Base-by-base conservation (phyloP, 2,888 invertebrate genomes). In the Campopleginae sp. region DNA sequence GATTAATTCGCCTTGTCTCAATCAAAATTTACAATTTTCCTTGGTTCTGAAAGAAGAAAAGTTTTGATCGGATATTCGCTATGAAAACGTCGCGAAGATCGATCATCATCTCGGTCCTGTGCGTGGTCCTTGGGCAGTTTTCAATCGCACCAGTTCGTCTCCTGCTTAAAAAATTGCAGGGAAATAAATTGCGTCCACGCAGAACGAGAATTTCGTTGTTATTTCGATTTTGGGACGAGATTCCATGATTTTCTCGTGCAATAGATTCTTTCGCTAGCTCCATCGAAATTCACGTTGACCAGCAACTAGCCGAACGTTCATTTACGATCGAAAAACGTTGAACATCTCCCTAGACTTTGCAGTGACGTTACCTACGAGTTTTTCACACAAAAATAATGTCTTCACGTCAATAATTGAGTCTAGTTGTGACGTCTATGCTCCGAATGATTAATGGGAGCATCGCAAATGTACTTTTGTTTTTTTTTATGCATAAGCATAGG, bases 361-460 rank as follows among this genome's bases (percentile, higher is more conserved):
- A 0, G 12, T 12, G 27, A 44, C 10, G 68, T 23, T 23, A 23
- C 31, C 44, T 44, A 27, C 17, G 27, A 23, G 68, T 27, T 27
- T 68, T 68, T 31, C 68, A 10, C 68, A 68, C 46, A 44, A 46
- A 68, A 46, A 68, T 66, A 44, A 14, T 68, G 5, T 68, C 68
- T 44, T 46, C 10, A 27, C 44, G 27, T 27, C 46, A 27, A 46
- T 46, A 44, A 44, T 68, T 46, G 17, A 27, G 27, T 44, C 68
- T 17, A 44, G 46, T 68, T 46, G 46, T 42, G 42, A 68, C 46
- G 48, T 70, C 48, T 19, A 19, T 51, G 48, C 48, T 19, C 19
- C 38, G 54, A 58, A 51, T 54, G 51, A 71, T 71, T 71, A 19
- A 54, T 71, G 71, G 71, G 14, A 46, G 38, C 33, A 12, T 19